These are phyloP conservation scores for Diabrotica virgifera DNA, from an alignment of 1,140 invertebrate species.

Conservation along the genomic window DNA sequence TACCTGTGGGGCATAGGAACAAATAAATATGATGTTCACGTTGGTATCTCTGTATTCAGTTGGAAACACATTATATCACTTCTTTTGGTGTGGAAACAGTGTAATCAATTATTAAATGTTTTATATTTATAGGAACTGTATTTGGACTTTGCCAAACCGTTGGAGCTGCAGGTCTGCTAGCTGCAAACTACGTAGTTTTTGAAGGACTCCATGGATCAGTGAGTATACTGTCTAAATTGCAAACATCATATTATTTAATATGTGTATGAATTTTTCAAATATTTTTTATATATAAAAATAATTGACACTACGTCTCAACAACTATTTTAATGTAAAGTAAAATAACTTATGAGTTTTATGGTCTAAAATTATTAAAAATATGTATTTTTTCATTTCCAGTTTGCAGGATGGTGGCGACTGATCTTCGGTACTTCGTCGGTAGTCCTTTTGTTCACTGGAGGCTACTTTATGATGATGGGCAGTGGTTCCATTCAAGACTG, in stretches of 20 bases:
- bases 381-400: slow-evolving; percentile 41
- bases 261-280: no score
- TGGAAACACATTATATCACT: no score
- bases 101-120: no score
- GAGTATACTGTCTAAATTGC: slow-evolving; percentile 35
- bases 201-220: slow-evolving; percentile 59
- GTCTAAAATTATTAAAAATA: background rate
- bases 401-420: slow-evolving; percentile 58
- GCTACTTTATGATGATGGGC: slow-evolving; percentile 56
- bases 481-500: slow-evolving; percentile 59
- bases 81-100: no score
- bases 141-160: slow-evolving; percentile 59
- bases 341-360: no score
- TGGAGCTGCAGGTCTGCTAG: slow-evolving; percentile 56
- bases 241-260: background rate
- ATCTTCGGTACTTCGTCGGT: slow-evolving; percentile 58
- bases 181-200: slow-evolving; percentile 59
- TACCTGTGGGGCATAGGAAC: no score
- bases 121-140: slow-evolving; percentile 49
- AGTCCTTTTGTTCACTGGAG: slow-evolving; percentile 53
- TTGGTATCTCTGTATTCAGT: no score
- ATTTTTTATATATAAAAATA: no score
- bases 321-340: no score
- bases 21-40: no score
- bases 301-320: no score